Evolutionary conservation across 2,888 invertebrate species (phyloP), one percentile per base, ranked within the genome.

Genomic region (Ferrisia virgata): DNA sequence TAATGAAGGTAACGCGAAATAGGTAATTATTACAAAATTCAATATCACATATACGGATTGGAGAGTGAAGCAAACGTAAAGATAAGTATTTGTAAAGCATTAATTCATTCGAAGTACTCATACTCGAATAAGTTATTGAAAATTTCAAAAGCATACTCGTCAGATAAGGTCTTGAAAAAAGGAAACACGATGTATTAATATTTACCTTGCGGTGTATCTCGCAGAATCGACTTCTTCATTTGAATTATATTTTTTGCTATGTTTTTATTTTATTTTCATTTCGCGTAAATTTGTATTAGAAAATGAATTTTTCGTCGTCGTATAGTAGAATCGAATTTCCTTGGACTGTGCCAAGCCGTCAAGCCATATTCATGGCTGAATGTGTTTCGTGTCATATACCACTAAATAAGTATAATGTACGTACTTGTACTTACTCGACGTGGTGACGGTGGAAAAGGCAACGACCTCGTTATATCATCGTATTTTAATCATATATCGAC

Each of bases 401-500:
- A 22, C 11, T 79, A 15, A 13, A n/a, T n/a, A n/a, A n/a, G n/a
- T n/a, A n/a, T n/a, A n/a, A n/a, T n/a, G n/a, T n/a, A n/a, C n/a
- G n/a, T n/a, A n/a, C n/a, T n/a, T n/a, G n/a, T n/a, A n/a, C n/a
- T n/a, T n/a, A n/a, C n/a, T n/a, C n/a, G n/a, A n/a, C n/a, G n/a
- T n/a, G n/a, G n/a, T n/a, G n/a, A 28, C 31, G 8, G 22, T 13
- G 79, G 36, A 9, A 33, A 43, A 47, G 79, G 79, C 47, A 79
- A 79, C 47, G 47, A 79, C 79, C 79, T 79, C 47, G 47, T 47
- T 47, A 47, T 47, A 47, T 47, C 22, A 40, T 47, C 47, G 79
- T 79, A 79, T 79, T 79, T 79, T 79, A 79, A 79, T 79, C 79
- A 79, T 31, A 43, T 79, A 79, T 79, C 79, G 47, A 79, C 40